Conservation (phyloP, 1,140 invertebrate genomes). For the Cylas formicarius region DNA sequence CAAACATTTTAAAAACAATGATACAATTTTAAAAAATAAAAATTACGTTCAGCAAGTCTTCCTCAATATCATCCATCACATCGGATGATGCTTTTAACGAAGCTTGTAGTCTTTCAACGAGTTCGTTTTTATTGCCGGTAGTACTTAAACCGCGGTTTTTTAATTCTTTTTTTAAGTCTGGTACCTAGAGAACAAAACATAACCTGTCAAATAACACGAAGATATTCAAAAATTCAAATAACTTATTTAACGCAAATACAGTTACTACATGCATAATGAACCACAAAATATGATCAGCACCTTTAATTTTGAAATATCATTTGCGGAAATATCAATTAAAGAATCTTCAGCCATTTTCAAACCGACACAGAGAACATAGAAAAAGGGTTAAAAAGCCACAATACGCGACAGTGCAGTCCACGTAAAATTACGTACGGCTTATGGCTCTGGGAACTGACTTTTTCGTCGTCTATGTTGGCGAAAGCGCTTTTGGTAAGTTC, state of each 20-base stretch:
- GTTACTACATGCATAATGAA: slow-evolving; percentile 7
- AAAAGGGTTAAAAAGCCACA: too few relatives aligned
- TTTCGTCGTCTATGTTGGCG: too few relatives aligned
- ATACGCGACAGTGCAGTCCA: too few relatives aligned
- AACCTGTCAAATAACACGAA: slow-evolving; percentile 18
- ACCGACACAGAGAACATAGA: too few relatives aligned
- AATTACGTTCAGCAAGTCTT: slow-evolving; percentile 45
- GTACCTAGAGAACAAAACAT: slow-evolving; percentile 48
- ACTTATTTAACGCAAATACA: neutral
- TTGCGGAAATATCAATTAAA: slow-evolving; percentile 12
- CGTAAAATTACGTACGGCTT: too few relatives aligned
- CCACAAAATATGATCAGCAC: slow-evolving; percentile 18
- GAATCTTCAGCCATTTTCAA: slow-evolving; percentile 24
- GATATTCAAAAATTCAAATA: slow-evolving; percentile 7
- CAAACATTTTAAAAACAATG: slow-evolving; percentile 6
- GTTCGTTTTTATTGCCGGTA: slow-evolving; percentile 72
- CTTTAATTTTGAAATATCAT: slow-evolving; percentile 33
- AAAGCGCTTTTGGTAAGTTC: too few relatives aligned
- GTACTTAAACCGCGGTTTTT: slow-evolving; percentile 66
- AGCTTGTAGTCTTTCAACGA: slow-evolving; percentile 64
- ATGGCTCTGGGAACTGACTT: too few relatives aligned
- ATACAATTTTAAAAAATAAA: slow-evolving; percentile 7
- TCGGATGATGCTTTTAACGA: slow-evolving; percentile 49
- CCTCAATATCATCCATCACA: slow-evolving; percentile 48
- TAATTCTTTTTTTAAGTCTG: slow-evolving; percentile 71